These are phyloP conservation scores for Dryocosmus kuriphilus DNA, from an alignment of 2,888 invertebrate species.

Conservation along the genomic window DNA sequence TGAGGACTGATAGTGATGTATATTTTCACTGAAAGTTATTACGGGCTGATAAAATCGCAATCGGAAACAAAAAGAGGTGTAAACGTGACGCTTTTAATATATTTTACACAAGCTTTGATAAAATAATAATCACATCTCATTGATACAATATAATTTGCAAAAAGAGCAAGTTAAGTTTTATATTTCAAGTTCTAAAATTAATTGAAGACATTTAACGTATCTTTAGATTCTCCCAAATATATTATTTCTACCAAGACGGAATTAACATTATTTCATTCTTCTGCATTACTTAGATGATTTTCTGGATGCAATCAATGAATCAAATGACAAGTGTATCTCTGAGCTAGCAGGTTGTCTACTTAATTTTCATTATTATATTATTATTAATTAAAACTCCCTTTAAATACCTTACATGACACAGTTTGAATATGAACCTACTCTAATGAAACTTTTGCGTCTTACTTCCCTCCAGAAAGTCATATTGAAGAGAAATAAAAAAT, in stretches of 20 bases:
- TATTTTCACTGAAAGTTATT: conserved; percentile 10
- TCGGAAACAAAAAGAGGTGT: not conserved
- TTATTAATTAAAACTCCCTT: too few relatives aligned
- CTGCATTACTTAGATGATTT: too few relatives aligned
- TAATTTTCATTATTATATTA: too few relatives aligned
- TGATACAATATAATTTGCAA: not conserved
- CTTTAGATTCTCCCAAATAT: too few relatives aligned
- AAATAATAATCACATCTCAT: not conserved
- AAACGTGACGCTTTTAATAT: not conserved
- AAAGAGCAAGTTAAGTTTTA: too few relatives aligned
- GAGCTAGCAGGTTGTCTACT: too few relatives aligned
- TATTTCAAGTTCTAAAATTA: too few relatives aligned
- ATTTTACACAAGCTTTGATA: not conserved
- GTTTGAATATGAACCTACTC: not conserved
- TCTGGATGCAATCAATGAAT: too few relatives aligned
- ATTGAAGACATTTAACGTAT: too few relatives aligned
- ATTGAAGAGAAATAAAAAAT: conserved; percentile 42
- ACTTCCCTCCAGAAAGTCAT: not conserved
- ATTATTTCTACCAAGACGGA: too few relatives aligned
- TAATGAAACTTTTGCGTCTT: not conserved
- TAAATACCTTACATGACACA: not conserved
- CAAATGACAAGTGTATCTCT: too few relatives aligned
- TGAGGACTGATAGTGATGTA: conserved; percentile 15
- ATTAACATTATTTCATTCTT: too few relatives aligned
- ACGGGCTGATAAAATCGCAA: conserved; percentile 4